These are phyloP conservation scores for Neocrepidodera transversa DNA, from an alignment of 2,888 invertebrate species.

Conservation along the genomic window DNA sequence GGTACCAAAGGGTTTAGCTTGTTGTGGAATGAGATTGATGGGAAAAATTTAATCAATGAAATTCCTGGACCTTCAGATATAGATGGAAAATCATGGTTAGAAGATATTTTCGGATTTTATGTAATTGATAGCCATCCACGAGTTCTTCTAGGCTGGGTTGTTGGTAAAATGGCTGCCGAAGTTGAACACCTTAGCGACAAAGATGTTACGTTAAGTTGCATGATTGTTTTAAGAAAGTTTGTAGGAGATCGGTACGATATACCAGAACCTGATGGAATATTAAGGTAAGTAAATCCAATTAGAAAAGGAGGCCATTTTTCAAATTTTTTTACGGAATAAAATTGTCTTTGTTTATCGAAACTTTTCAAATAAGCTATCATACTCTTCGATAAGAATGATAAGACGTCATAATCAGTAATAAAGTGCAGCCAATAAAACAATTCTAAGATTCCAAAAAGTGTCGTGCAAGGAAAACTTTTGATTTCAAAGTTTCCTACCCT, in stretches of 20 bases:
- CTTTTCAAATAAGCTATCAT: too few relatives aligned
- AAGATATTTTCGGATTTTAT: constrained; percentile 73
- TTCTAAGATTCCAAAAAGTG: too few relatives aligned
- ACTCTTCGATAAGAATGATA: too few relatives aligned
- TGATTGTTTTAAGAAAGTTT: constrained; percentile 64
- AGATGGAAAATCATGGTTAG: constrained; percentile 64
- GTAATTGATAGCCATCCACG: constrained; percentile 68
- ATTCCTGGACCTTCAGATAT: constrained; percentile 45
- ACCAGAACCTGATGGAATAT: constrained; percentile 58
- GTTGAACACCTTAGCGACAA: constrained; percentile 69
- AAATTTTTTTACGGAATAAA: too few relatives aligned
- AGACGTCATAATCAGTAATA: too few relatives aligned
- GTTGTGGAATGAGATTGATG: constrained; percentile 66
- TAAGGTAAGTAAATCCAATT: constrained; percentile 55
- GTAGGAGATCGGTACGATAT: constrained; percentile 62
- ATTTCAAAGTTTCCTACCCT: too few relatives aligned
- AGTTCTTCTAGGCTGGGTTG: constrained; percentile 75
- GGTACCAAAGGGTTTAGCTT: constrained; percentile 65
- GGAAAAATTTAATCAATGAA: constrained; percentile 48
- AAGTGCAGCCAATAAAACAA: too few relatives aligned
- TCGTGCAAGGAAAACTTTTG: too few relatives aligned
- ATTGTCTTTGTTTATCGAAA: too few relatives aligned
- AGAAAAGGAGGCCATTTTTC: too few relatives aligned
- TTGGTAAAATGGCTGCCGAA: constrained; percentile 67
- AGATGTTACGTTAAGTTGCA: constrained; percentile 63